Evolutionary conservation across 2,797 vertebrate genomes (phyloP).

Genomic region (Chlorospingus semifuscus): DNA sequence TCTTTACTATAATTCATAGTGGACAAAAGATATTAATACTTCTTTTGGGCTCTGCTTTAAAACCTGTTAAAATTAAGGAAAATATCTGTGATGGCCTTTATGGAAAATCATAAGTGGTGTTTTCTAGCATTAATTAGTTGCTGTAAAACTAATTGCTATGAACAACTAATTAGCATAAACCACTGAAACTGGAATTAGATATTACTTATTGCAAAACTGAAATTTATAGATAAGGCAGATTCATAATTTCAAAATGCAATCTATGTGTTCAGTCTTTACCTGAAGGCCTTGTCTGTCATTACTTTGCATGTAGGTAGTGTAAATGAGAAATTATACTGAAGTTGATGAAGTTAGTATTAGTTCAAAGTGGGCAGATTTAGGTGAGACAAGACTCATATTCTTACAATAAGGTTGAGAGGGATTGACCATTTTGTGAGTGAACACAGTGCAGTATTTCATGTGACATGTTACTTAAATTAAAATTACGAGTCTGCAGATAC

Average conservation of each 20-base stretch:
- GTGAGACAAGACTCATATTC: background rate
- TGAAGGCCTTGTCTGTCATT: background rate
- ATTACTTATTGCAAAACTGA: background rate
- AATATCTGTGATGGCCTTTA: background rate
- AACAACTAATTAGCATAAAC: background rate
- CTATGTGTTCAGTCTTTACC: background rate
- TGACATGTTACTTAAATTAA: background rate
- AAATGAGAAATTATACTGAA: background rate
- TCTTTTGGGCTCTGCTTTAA: background rate
- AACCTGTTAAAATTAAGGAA: background rate
- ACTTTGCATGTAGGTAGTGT: background rate
- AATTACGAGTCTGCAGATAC: background rate
- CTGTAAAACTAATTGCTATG: background rate
- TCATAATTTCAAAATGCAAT: background rate
- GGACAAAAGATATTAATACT: background rate
- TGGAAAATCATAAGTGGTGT: background rate
- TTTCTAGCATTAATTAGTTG: background rate
- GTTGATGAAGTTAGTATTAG: background rate
- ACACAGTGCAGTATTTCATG: background rate
- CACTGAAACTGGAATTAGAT: background rate
- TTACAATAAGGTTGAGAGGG: background rate
- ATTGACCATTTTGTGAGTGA: background rate
- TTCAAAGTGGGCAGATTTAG: background rate
- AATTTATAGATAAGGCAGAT: background rate
- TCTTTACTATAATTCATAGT: constrained; percentile 74